These are phyloP conservation scores for Larimichthys crocea DNA, from an alignment of 2,113 vertebrate genomes.

Conservation along the genomic window DNA sequence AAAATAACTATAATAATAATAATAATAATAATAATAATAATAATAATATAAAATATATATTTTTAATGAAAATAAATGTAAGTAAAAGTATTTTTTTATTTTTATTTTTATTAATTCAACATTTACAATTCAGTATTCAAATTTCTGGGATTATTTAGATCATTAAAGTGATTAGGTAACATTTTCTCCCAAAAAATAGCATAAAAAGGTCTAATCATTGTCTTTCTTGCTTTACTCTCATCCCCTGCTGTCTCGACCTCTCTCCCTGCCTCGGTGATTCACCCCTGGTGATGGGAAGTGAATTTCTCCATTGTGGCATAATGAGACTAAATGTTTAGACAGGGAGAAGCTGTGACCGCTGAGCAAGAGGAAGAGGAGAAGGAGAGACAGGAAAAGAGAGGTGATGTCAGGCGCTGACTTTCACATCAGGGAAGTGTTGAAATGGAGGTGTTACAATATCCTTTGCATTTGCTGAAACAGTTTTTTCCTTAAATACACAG, in stretches of 20 bases:
- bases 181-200: neutral
- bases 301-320: conserved; percentile 32
- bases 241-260: neutral
- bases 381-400: conserved; percentile 42
- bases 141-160: neutral
- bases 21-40: too few relatives aligned
- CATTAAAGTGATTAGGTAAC: neutral
- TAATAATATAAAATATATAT: too few relatives aligned
- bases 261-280: conserved; percentile 16
- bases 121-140: neutral
- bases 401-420: conserved; percentile 46
- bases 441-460: conserved; percentile 41
- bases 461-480: conserved; percentile 20
- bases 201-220: neutral
- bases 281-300: conserved; percentile 2
- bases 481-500: conserved; percentile 8
- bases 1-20: too few relatives aligned
- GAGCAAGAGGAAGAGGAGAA: neutral
- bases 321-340: conserved; percentile 58
- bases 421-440: conserved; percentile 52
- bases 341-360: conserved; percentile 35
- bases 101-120: neutral
- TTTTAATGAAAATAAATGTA: too few relatives aligned
- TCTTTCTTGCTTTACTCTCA: neutral
- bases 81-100: neutral